A percentile compares a stretch with the other conserved stretches of the same genome.
Evolutionary conservation across 1,140 invertebrate species (phyloP).

Genomic region (Papilio aristodemus): DNA sequence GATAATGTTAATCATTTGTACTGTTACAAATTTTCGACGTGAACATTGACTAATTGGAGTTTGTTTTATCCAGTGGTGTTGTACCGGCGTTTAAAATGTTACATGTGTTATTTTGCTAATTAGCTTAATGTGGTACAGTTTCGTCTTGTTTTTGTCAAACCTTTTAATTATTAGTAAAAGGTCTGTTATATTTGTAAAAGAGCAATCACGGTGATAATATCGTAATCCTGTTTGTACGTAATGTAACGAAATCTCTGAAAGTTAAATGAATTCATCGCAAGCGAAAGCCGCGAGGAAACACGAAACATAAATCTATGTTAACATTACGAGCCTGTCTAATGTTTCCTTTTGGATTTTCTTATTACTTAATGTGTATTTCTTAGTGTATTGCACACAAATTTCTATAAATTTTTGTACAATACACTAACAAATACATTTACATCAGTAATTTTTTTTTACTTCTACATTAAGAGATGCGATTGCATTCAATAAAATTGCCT

Average conservation of each 20-base stretch:
- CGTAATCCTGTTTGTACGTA: background rate
- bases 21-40: constrained; percentile 8
- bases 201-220: background rate
- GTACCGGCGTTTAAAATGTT: background rate
- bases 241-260: background rate
- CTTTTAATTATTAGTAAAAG: too few species aligned
- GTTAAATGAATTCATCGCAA: constrained; percentile 5
- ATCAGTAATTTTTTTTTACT: too few species aligned
- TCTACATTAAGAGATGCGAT: too few species aligned
- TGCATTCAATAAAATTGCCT: too few species aligned
- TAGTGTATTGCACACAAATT: background rate
- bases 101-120: background rate
- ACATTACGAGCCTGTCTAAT: constrained; percentile 2
- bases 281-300: constrained; percentile 5
- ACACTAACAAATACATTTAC: too few species aligned
- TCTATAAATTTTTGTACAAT: too few species aligned
- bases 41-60: constrained; percentile 8
- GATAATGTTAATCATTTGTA: constrained; percentile 23
- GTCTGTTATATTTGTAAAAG: background rate
- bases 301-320: constrained; percentile 7
- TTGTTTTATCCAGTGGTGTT: background rate
- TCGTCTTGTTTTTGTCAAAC: background rate
- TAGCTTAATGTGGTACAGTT: background rate
- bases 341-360: constrained; percentile 2
- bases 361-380: background rate